phyloP scores from a whole-genome alignment of 1,140 invertebrate species.

The Tetramorium parvispinum region DNA sequence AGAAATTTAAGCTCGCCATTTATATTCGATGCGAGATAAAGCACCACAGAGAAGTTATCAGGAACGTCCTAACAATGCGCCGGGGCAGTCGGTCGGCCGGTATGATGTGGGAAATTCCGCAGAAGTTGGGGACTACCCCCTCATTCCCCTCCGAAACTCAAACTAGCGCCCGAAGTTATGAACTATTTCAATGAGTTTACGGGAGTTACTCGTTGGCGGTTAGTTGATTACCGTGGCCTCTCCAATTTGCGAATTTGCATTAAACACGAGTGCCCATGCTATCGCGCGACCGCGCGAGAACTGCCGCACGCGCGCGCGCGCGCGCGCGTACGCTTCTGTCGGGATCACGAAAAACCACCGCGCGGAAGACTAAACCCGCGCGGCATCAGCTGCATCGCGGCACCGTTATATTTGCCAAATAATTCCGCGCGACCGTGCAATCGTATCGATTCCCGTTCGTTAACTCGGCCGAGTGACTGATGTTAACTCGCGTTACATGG shows the following conservation, averaged over 20 bases:
- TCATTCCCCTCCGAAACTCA: slow-evolving; percentile 65
- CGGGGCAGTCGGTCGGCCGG: slow-evolving; percentile 72
- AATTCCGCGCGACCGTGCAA: slow-evolving; percentile 59
- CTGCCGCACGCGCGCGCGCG: slow-evolving; percentile 59
- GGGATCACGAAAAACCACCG: slow-evolving; percentile 35
- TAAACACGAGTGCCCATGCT: slow-evolving; percentile 71
- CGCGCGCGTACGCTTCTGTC: slow-evolving; percentile 5
- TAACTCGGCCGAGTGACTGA: slow-evolving; percentile 46
- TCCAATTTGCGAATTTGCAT: slow-evolving; percentile 80
- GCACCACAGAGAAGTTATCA: slow-evolving; percentile 64
- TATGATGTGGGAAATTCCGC: slow-evolving; percentile 77
- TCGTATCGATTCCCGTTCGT: slow-evolving; percentile 55
- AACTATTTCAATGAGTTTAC: slow-evolving; percentile 83
- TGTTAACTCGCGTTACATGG: slow-evolving; percentile 41
- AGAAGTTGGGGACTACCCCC: slow-evolving; percentile 60
- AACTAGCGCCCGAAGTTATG: slow-evolving; percentile 77
- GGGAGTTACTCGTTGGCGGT: slow-evolving; percentile 78
- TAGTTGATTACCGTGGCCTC: slow-evolving; percentile 78
- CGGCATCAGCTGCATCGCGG: neutral
- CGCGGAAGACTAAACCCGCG: slow-evolving; percentile 33
- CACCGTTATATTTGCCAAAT: slow-evolving; percentile 33
- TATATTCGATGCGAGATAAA: slow-evolving; percentile 41
- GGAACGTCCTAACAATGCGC: slow-evolving; percentile 72
- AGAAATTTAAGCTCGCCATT: slow-evolving; percentile 9
- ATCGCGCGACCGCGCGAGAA: slow-evolving; percentile 66